Conservation (phyloP, 64 coral and sea anemone species). For the Montipora efflorescens region DNA sequence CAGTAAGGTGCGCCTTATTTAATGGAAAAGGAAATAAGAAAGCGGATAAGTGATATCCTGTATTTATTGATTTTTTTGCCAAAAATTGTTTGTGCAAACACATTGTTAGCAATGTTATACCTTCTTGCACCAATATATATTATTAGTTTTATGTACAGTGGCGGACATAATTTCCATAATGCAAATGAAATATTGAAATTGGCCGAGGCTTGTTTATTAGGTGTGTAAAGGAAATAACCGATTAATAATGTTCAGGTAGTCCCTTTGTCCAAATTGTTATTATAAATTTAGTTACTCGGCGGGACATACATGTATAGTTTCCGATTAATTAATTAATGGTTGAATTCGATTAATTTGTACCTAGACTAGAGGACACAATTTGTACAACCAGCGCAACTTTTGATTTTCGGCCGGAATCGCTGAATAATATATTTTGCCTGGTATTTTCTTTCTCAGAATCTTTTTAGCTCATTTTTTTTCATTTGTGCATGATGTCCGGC, state of each 20-base stretch:
- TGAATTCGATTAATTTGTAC: too few relatives aligned
- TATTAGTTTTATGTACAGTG: background rate
- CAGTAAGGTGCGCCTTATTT: background rate
- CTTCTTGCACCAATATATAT: constrained; percentile 18
- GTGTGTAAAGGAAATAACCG: background rate
- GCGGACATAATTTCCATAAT: background rate
- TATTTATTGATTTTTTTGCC: background rate
- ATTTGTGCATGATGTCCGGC: too few relatives aligned
- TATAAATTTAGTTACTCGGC: background rate
- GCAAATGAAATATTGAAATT: constrained; percentile 34
- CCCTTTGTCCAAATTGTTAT: background rate
- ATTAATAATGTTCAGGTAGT: background rate
- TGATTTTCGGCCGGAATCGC: background rate
- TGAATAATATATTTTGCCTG: background rate
- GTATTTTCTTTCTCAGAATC: background rate
- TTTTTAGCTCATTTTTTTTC: too few relatives aligned
- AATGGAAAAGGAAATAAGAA: background rate
- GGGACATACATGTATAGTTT: background rate
- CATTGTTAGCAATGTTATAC: background rate
- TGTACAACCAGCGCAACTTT: background rate
- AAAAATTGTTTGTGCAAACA: background rate
- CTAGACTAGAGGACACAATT: background rate
- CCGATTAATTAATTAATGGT: background rate
- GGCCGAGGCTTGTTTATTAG: background rate
- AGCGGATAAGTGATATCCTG: background rate